phyloP scores from a whole-genome alignment of 2,113 vertebrate species.

The Pelecanus crispus region DNA sequence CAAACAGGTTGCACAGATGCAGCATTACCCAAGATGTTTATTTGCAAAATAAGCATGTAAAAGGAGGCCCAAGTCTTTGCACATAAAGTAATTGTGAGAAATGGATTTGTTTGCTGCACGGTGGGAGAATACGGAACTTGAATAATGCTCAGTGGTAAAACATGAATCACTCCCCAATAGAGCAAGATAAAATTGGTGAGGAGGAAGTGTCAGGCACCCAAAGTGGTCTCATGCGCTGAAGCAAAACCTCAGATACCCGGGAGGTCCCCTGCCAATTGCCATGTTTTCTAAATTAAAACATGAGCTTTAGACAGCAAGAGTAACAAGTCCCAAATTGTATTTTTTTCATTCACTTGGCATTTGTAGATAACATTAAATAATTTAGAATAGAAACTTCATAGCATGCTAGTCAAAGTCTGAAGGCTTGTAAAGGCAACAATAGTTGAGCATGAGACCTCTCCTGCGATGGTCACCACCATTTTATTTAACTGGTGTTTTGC shows the following conservation, averaged over 20 bases:
- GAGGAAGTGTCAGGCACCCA: too few relatives aligned
- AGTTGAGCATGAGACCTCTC: not conserved
- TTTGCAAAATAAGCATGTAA: not conserved
- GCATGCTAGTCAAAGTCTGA: not conserved
- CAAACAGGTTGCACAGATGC: not conserved
- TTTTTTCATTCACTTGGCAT: not conserved
- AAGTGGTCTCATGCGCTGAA: accelerated
- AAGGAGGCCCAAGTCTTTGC: not conserved
- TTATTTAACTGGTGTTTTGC: not conserved
- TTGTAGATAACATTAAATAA: not conserved
- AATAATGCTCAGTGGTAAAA: not conserved
- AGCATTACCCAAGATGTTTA: not conserved
- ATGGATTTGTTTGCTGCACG: not conserved
- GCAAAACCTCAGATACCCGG: not conserved
- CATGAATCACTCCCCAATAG: too few relatives aligned
- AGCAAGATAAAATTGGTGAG: not conserved
- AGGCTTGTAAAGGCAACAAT: not conserved
- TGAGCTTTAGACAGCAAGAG: not conserved
- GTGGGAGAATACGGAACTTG: not conserved
- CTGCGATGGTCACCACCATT: not conserved
- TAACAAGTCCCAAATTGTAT: not conserved
- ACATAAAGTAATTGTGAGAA: not conserved
- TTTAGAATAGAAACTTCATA: not conserved
- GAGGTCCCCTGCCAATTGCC: not conserved
- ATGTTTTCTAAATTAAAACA: not conserved